Evolutionary conservation across 1,140 invertebrate genomes (phyloP), one percentile per base, ranked within the genome.

Genomic region (Gyrodactylus salaris): DNA sequence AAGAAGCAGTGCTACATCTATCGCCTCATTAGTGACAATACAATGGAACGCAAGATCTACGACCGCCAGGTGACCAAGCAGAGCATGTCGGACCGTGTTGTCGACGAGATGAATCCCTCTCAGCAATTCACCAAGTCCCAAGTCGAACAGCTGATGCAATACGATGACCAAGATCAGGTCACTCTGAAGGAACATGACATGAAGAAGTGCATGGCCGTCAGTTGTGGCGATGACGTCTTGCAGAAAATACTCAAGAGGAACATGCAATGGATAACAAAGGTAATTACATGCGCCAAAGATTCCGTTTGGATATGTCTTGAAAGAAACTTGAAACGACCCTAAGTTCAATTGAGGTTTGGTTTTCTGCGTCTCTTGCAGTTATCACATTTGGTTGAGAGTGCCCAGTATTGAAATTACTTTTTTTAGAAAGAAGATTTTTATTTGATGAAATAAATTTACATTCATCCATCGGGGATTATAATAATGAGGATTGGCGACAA

Each of bases 61-160:
- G 92, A 98, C 79, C 81, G 94, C 74, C 94, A 98, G 74, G 72
- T 73, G 68, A 92, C 90, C 77, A 98, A 98, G 78, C 89, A 96
- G 81, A 84, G 84, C 69, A 95, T 97, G 77, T 54, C 77, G 79
- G 91, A 97, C 81, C 84, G 93, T 24, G 91, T 98, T 1, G 89
- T 98, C 0, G 94, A 99, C 82, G 92, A 98, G 79, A 87, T 91
- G 76, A 93, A 96, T 81, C 90, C 93, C 0, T 90, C 97, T 78
- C 89, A 91, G 20, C 89, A 94, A 79, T 84, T 97, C 1, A 91
- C 88, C 0, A 86, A 88, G 77, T 92, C 91, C 81, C 91, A 97
- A 78, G 88, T 96, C 20, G 92, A 89, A 27, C 91, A 89, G 76
- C 83, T 98, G 0, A 87, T 92, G 75, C 88, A 88, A 80, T 91